Percentiles rank a stretch among this genome's conserved stretches.
These are phyloP conservation scores for Andrena chrysosceles DNA, from an alignment of 2,888 invertebrate species.

Conservation along the genomic window DNA sequence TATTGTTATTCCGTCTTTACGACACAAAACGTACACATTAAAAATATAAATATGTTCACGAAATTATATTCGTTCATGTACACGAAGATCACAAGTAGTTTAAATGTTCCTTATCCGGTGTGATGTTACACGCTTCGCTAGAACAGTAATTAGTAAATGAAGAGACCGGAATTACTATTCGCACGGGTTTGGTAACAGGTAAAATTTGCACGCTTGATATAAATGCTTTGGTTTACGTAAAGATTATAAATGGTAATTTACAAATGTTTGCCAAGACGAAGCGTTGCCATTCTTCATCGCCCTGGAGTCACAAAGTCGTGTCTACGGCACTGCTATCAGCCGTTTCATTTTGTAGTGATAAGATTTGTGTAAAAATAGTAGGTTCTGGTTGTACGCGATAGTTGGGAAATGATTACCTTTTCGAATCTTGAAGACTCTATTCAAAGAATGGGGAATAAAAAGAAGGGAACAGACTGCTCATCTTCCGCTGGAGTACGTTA, in stretches of 20 bases:
- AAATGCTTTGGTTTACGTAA: slow-evolving; percentile 29
- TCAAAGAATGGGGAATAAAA: background rate
- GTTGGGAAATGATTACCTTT: background rate
- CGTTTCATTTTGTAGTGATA: slow-evolving; percentile 16
- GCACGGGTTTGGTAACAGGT: background rate
- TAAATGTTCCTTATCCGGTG: slow-evolving; percentile 41
- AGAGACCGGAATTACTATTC: slow-evolving; percentile 6
- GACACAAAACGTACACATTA: slow-evolving; percentile 43
- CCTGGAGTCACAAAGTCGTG: slow-evolving; percentile 39
- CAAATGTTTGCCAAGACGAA: slow-evolving; percentile 18
- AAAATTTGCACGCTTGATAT: slow-evolving; percentile 36
- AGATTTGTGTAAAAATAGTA: slow-evolving; percentile 41
- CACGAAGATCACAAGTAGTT: slow-evolving; percentile 49
- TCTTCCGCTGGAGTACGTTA: background rate
- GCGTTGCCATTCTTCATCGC: background rate
- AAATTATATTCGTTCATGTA: slow-evolving; percentile 53
- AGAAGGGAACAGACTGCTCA: background rate
- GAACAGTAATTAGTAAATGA: background rate
- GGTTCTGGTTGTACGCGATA: slow-evolving; percentile 4
- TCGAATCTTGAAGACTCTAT: background rate
- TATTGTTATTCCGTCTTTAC: slow-evolving; percentile 36
- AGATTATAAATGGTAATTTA: slow-evolving; percentile 40
- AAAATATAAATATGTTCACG: slow-evolving; percentile 65
- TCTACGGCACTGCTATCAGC: slow-evolving; percentile 5
- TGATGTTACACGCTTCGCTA: slow-evolving; percentile 12